phyloP scores from a whole-genome alignment of 2,888 invertebrate genomes.

The Pyrrhosoma nymphula region DNA sequence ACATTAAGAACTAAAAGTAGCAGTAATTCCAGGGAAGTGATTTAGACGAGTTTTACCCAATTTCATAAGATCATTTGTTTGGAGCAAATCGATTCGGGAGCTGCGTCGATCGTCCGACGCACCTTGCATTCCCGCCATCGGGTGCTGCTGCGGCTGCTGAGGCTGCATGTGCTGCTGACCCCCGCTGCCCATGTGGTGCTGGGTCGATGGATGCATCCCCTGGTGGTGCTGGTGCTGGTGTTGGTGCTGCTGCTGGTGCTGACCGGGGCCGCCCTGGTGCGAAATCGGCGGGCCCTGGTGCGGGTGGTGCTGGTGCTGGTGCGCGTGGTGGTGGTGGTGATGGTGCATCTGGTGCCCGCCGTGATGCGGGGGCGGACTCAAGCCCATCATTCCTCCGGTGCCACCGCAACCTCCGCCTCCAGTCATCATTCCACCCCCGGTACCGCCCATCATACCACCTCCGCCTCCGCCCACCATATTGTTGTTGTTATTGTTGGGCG shows the following conservation, averaged over 20 bases:
- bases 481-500: slow-evolving; percentile 80
- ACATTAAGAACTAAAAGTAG: slow-evolving; percentile 1
- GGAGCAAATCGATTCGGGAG: slow-evolving; percentile 65
- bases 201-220: slow-evolving; percentile 77
- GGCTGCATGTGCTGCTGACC: slow-evolving; percentile 45
- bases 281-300: slow-evolving; percentile 70
- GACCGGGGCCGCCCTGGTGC: slow-evolving; percentile 41
- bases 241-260: slow-evolving; percentile 71
- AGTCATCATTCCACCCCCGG: slow-evolving; percentile 35
- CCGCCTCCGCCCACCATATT: slow-evolving; percentile 77
- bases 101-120: slow-evolving; percentile 66
- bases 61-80: slow-evolving; percentile 63
- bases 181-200: slow-evolving; percentile 74
- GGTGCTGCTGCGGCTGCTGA: slow-evolving; percentile 9
- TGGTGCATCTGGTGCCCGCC: slow-evolving; percentile 64
- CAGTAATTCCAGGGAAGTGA: slow-evolving; percentile 18
- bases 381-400: slow-evolving; percentile 54
- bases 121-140: slow-evolving; percentile 65
- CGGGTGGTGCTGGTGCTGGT: slow-evolving; percentile 71
- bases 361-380: slow-evolving; percentile 67
- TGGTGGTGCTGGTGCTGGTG: slow-evolving; percentile 75
- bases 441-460: neutral
- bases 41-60: slow-evolving; percentile 60
- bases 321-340: slow-evolving; percentile 79
- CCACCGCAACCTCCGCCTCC: slow-evolving; percentile 77